Percentiles rank a stretch among this genome's conserved stretches.
phyloP scores from a whole-genome alignment of 2,113 vertebrate genomes.

The Hippocampus abdominalis region DNA sequence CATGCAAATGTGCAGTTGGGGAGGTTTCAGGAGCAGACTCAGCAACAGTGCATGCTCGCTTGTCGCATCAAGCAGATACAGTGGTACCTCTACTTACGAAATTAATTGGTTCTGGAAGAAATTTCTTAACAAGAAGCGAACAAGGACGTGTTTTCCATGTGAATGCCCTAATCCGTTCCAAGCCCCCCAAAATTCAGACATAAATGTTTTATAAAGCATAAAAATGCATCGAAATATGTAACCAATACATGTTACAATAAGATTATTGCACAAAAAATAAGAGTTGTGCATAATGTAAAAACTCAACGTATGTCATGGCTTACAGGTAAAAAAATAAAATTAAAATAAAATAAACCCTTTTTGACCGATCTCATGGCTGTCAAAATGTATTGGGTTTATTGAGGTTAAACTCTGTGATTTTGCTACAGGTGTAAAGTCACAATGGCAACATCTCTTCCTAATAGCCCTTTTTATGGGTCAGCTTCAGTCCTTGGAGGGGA shows the following conservation, averaged over 20 bases:
- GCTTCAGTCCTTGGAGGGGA: slow-evolving; percentile 39
- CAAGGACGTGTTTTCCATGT: too few relatives aligned
- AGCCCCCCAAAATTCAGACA: too few relatives aligned
- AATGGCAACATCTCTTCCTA: slow-evolving; percentile 20
- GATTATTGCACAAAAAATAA: too few relatives aligned
- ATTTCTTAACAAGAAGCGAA: too few relatives aligned
- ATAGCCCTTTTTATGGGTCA: slow-evolving; percentile 21
- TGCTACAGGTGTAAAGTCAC: slow-evolving; percentile 25
- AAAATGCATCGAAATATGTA: too few relatives aligned
- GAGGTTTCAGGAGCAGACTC: slow-evolving; percentile 45
- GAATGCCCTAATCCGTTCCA: too few relatives aligned
- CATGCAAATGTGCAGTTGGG: slow-evolving; percentile 67
- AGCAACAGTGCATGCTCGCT: slow-evolving; percentile 38
- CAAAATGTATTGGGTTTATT: not conserved
- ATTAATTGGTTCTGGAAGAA: too few relatives aligned
- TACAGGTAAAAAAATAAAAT: slow-evolving; percentile 19
- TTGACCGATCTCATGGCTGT: not conserved
- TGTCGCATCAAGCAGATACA: slow-evolving; percentile 63
- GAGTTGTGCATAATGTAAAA: not conserved
- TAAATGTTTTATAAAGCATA: too few relatives aligned
- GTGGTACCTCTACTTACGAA: too few relatives aligned
- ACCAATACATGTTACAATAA: too few relatives aligned
- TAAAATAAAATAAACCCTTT: not conserved
- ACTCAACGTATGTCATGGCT: slow-evolving; percentile 40
- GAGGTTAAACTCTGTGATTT: not conserved